Percentiles rank a stretch among this genome's conserved stretches.
These are phyloP conservation scores for Trisateles emortualis DNA, from an alignment of 2,888 invertebrate species.

Conservation along the genomic window DNA sequence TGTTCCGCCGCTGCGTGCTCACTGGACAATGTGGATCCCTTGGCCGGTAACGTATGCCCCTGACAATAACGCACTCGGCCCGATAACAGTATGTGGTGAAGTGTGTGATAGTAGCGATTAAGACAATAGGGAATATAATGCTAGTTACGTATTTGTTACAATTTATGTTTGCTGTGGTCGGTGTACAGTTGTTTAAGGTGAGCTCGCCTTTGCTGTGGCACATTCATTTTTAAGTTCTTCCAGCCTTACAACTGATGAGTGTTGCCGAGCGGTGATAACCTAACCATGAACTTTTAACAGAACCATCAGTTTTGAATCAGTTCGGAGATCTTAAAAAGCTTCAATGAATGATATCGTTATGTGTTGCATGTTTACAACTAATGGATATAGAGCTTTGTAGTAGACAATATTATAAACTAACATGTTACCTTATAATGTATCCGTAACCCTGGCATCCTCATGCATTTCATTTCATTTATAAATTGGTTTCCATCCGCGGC, in stretches of 20 bases:
- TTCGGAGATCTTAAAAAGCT: constrained; percentile 11
- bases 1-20: constrained; percentile 78
- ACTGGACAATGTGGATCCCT: constrained; percentile 56
- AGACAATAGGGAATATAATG: constrained; percentile 99
- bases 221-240: constrained; percentile 22
- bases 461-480: no score
- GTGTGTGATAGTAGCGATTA: constrained; percentile 99
- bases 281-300: no score
- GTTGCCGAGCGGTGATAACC: not conserved
- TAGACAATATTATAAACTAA: no score
- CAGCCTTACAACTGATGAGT: not conserved
- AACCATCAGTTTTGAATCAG: not conserved
- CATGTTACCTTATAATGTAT: no score
- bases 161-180: constrained; percentile 99
- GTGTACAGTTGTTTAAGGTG: constrained; percentile 99
- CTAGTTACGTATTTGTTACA: constrained; percentile 99
- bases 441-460: no score
- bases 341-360: not conserved
- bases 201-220: constrained; percentile 57
- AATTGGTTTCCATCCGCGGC: no score
- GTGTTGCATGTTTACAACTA: not conserved
- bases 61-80: constrained; percentile 69
- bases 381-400: no score
- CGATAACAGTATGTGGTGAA: constrained; percentile 98
- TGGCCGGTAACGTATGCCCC: constrained; percentile 78